Evolutionary conservation across 2,113 vertebrate genomes (phyloP).

Genomic region (Macrotus californicus): DNA sequence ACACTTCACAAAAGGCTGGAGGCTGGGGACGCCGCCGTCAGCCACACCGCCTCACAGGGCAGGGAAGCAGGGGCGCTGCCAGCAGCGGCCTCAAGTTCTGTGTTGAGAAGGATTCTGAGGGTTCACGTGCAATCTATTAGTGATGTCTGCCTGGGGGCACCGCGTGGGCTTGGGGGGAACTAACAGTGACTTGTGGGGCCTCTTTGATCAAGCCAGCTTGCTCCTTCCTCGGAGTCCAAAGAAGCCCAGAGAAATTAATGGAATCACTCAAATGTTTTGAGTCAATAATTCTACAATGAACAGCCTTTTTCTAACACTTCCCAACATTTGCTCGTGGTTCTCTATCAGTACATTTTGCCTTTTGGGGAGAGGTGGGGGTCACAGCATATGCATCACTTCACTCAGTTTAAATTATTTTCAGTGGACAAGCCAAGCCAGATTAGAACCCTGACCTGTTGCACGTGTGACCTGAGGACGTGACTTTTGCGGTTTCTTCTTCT

Average conservation of each 20-base stretch:
- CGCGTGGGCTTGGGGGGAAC: neutral
- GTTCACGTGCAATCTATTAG: neutral
- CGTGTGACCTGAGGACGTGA: neutral
- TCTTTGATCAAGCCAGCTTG: neutral
- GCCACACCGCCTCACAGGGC: no score
- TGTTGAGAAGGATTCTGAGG: neutral
- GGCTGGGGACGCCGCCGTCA: fast-evolving
- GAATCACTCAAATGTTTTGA: neutral
- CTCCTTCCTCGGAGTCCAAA: neutral
- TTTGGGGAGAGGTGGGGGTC: neutral
- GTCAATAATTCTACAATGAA: neutral
- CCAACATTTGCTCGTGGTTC: neutral
- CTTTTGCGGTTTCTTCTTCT: neutral
- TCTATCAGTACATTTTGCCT: neutral
- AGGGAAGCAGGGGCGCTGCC: neutral
- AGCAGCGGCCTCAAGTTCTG: neutral
- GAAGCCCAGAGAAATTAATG: conserved; percentile 8
- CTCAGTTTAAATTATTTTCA: neutral
- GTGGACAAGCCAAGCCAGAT: neutral
- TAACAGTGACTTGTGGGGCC: neutral
- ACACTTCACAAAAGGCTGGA: neutral
- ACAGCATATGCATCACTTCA: neutral
- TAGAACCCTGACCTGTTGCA: neutral
- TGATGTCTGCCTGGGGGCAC: neutral
- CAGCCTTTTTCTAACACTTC: conserved; percentile 29